Evolutionary conservation across 1,140 invertebrate species (phyloP).

Genomic region (Atta texana): DNA sequence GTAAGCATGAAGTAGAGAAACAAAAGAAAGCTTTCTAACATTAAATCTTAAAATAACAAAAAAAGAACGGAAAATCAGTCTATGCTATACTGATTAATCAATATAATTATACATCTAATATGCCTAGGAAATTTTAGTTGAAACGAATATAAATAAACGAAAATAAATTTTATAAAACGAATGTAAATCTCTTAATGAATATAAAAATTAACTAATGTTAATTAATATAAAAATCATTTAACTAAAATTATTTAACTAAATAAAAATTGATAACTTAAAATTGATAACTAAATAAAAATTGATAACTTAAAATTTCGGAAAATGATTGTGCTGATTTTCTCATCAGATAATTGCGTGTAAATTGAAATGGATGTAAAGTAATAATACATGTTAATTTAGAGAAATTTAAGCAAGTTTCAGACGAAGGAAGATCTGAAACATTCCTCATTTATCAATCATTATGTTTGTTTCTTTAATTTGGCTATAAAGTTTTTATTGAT

Average conservation of each 20-base stretch:
- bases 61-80: conserved; percentile 34
- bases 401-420: background rate
- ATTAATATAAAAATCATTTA: background rate
- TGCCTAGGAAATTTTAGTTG: background rate
- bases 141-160: too few relatives aligned
- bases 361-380: conserved; percentile 12
- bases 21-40: conserved; percentile 33
- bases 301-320: background rate
- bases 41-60: conserved; percentile 20
- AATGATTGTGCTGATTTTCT: conserved; percentile 35
- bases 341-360: conserved; percentile 11
- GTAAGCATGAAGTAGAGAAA: conserved; percentile 35
- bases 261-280: too few relatives aligned
- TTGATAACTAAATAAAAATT: background rate
- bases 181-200: background rate
- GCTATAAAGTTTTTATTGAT: background rate
- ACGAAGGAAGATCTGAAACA: background rate
- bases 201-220: too few relatives aligned
- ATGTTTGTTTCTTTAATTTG: conserved; percentile 40
- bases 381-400: conserved; percentile 19
- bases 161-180: background rate
- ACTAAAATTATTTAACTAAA: background rate
- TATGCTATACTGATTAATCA: background rate
- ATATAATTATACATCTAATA: background rate
- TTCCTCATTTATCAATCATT: background rate